Conservation (phyloP, 1,140 invertebrate genomes). For the Drosophila gunungcola region DNA sequence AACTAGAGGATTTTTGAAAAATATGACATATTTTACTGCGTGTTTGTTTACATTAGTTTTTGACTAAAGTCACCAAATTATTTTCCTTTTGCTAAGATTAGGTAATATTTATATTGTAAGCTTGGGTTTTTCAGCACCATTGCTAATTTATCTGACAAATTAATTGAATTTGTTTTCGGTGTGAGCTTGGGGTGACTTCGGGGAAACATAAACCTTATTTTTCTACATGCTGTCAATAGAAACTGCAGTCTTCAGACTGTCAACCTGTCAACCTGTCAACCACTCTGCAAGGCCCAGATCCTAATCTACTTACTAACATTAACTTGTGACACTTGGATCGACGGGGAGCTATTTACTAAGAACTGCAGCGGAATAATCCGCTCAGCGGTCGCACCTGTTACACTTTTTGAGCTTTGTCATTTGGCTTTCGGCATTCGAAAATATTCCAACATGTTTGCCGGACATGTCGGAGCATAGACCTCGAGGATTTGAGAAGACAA, state of each 20-base stretch:
- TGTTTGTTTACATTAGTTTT: too few relatives aligned
- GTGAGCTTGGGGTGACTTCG: background rate
- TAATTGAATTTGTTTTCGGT: background rate
- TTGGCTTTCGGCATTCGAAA: slow-evolving; percentile 28
- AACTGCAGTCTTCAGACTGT: slow-evolving; percentile 32
- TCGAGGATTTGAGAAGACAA: slow-evolving; percentile 71
- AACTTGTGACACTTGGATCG: slow-evolving; percentile 62
- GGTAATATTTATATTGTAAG: too few relatives aligned
- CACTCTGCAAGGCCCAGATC: background rate
- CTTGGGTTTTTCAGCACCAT: too few relatives aligned
- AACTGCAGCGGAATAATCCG: slow-evolving; percentile 51
- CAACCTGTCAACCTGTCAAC: slow-evolving; percentile 1
- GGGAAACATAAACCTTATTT: background rate
- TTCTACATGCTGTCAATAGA: slow-evolving; percentile 32
- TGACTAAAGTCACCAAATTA: too few relatives aligned
- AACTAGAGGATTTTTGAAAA: too few relatives aligned
- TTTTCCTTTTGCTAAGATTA: too few relatives aligned
- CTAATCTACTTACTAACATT: slow-evolving; percentile 19
- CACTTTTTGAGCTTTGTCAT: slow-evolving; percentile 53
- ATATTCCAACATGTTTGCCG: slow-evolving; percentile 66
- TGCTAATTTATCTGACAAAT: too few relatives aligned
- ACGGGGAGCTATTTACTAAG: slow-evolving; percentile 23
- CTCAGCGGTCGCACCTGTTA: slow-evolving; percentile 70
- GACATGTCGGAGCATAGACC: slow-evolving; percentile 59
- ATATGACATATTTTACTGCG: too few relatives aligned